Conservation (phyloP, 1,140 invertebrate species). For the Brachionus rubens region DNA sequence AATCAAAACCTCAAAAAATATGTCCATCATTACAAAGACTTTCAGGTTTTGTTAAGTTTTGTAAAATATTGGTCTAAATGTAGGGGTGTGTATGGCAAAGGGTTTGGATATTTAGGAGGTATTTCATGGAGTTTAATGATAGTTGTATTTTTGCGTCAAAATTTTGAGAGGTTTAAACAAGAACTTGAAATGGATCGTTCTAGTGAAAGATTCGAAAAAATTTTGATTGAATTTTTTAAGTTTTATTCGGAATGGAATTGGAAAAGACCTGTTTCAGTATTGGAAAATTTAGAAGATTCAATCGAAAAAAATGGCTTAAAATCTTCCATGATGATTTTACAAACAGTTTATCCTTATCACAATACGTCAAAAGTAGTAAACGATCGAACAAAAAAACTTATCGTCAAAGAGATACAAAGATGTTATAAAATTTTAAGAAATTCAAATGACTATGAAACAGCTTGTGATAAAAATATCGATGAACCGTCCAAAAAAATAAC, state of each 20-base stretch:
- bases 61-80: conserved; percentile 16
- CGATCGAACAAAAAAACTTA: not conserved
- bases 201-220: conserved; percentile 11
- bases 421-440: not conserved
- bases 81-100: conserved; percentile 25
- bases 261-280: not conserved
- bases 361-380: conserved; percentile 25
- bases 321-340: conserved; percentile 11
- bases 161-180: not conserved
- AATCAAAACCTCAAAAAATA: conserved; percentile 45
- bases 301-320: not conserved
- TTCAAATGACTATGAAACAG: not conserved
- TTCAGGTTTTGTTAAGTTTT: conserved; percentile 34
- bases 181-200: not conserved
- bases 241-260: conserved; percentile 43
- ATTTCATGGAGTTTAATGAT: conserved; percentile 39
- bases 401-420: conserved; percentile 3
- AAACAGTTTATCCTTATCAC: conserved; percentile 41
- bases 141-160: not conserved
- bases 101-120: conserved; percentile 30
- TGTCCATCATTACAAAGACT: conserved; percentile 27
- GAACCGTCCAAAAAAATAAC: not conserved
- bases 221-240: conserved; percentile 30
- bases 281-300: not conserved
- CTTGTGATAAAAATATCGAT: not conserved